These are phyloP conservation scores for Streblospio benedicti DNA, from an alignment of 1,140 invertebrate species.

Conservation along the genomic window DNA sequence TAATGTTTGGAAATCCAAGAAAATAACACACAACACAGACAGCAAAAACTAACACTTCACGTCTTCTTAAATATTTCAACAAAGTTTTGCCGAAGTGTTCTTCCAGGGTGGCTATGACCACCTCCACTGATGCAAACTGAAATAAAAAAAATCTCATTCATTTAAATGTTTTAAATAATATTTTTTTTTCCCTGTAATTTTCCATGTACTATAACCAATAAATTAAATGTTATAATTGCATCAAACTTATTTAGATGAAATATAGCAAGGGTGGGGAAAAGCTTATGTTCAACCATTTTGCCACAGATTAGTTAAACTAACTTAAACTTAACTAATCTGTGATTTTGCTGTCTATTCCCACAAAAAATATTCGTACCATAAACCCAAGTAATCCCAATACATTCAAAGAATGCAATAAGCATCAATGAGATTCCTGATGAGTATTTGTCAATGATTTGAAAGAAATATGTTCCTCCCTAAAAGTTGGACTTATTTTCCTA, in stretches of 20 bases:
- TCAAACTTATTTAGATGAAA: background rate
- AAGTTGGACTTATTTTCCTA: slow-evolving; percentile 23
- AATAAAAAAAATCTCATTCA: no score
- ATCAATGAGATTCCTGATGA: slow-evolving; percentile 82
- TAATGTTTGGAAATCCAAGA: slow-evolving; percentile 74
- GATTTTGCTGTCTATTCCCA: no score
- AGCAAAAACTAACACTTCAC: slow-evolving; percentile 74
- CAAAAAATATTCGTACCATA: slow-evolving; percentile 61
- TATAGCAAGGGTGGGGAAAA: background rate
- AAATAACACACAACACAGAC: slow-evolving; percentile 74
- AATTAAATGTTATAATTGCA: background rate
- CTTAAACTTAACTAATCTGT: no score
- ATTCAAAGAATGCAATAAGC: slow-evolving; percentile 84
- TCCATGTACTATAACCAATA: no score
- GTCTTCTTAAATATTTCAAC: slow-evolving; percentile 67
- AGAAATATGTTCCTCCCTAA: slow-evolving; percentile 83
- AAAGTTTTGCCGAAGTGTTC: slow-evolving; percentile 80
- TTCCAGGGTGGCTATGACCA: slow-evolving; percentile 82
- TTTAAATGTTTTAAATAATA: no score
- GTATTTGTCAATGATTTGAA: slow-evolving; percentile 86
- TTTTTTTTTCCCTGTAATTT: no score
- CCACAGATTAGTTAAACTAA: no score
- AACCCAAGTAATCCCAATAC: slow-evolving; percentile 80
- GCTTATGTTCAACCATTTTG: no score
- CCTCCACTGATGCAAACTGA: slow-evolving; percentile 71